These are phyloP conservation scores for Chanos chanos DNA, from an alignment of 2,797 vertebrate genomes.

Conservation along the genomic window DNA sequence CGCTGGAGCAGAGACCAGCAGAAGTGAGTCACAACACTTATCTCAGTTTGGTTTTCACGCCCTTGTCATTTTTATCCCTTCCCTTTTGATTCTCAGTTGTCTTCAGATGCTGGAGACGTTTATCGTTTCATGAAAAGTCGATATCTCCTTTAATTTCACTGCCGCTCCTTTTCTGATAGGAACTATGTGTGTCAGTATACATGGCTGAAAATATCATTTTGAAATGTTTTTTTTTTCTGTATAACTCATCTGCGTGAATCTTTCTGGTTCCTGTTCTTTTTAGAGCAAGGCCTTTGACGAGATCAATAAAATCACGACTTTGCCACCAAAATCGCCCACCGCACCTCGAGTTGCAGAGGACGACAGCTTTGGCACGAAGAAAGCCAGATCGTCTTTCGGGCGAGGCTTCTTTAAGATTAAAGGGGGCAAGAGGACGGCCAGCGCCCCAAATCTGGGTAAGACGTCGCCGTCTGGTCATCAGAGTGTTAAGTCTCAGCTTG, in stretches of 20 bases:
- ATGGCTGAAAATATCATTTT: not conserved
- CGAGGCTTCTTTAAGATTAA: constrained; percentile 96
- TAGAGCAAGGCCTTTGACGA: constrained; percentile 71
- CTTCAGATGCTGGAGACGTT: too few relatives aligned
- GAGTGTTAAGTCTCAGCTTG: too few relatives aligned
- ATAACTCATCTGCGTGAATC: too few relatives aligned
- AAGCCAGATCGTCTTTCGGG: constrained; percentile 91
- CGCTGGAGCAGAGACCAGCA: constrained; percentile 54
- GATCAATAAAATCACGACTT: constrained; percentile 63
- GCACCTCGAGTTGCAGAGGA: constrained; percentile 66
- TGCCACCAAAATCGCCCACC: constrained; percentile 74
- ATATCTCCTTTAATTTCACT: too few relatives aligned
- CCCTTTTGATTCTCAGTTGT: too few relatives aligned
- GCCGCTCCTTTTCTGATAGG: too few relatives aligned
- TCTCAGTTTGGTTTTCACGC: not conserved
- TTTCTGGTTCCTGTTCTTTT: constrained; percentile 3
- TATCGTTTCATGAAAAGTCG: too few relatives aligned
- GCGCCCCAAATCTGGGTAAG: constrained; percentile 92
- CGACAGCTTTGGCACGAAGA: constrained; percentile 85
- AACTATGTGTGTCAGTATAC: too few relatives aligned
- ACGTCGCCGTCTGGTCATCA: constrained; percentile 2
- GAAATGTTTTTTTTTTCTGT: not conserved
- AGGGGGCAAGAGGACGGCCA: constrained; percentile 85
- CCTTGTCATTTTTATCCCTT: not conserved
- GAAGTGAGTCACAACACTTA: constrained; percentile 60